Base-by-base conservation (phyloP, 2,797 vertebrate species). In the Malacoctenus gilli region DNA sequence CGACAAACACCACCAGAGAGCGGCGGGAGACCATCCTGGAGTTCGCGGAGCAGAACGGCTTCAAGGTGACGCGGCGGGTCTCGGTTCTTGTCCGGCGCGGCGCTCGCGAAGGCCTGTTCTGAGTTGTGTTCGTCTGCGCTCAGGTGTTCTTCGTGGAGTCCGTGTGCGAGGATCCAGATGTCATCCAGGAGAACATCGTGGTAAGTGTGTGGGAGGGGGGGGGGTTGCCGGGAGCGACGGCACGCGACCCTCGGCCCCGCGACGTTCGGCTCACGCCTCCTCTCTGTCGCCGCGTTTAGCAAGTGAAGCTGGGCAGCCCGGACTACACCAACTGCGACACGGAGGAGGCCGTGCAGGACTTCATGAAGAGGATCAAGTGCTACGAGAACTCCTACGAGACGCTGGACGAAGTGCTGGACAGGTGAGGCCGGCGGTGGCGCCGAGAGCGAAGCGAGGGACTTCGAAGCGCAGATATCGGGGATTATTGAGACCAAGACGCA, bases 131-230 rank as follows among this genome's bases (percentile, higher is more conserved):
- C 4, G 12, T 51, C 51, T 23, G 5, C 18, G 35, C 8, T 36
- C 58, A 99, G 97, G 95, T 94, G 3, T 99, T 99, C 83, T 99
- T 99, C 56, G 96, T 99, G 0, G 97, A 99, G 86, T 99, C 96
- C 16, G 92, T 98, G 5, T 99, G 97, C 20, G 95, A 99, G 49
- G 96, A 99, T 82, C 97, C 96, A n/a, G 95, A 96, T 23, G 96
- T 99, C 80, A 96, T 99, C 70, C 94, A 94, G 55, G 94, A 95
- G 68, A 99, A 99, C 84, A 98, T 98, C 16, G 95, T 99, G 90
- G 97, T 98, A 80, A 93, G 95, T 91, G n/a, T n/a, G n/a, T n/a
- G n/a, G n/a, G n/a, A n/a, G n/a, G n/a, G n/a, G n/a, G n/a, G n/a
- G n/a, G n/a, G n/a, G n/a, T n/a, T n/a, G n/a, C n/a, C n/a, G n/a